These are phyloP conservation scores for Laterallus jamaicensis DNA, from an alignment of 2,113 vertebrate genomes.

Conservation along the genomic window DNA sequence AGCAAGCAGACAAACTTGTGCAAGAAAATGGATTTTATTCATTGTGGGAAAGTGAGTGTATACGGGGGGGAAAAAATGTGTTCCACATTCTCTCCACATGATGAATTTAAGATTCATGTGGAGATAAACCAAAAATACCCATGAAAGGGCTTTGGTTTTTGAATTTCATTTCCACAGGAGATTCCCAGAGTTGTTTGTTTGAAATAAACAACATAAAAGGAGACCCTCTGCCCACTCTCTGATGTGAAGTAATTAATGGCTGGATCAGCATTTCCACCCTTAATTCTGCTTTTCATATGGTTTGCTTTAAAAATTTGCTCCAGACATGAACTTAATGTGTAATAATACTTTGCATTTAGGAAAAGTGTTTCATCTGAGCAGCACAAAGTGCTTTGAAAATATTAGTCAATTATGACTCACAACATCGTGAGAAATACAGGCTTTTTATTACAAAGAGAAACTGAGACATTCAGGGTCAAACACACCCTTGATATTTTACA, in stretches of 20 bases:
- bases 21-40: conserved; percentile 46
- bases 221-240: conserved; percentile 18
- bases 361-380: conserved; percentile 40
- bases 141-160: conserved; percentile 49
- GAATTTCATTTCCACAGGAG: conserved; percentile 47
- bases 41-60: conserved; percentile 49
- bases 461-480: background rate
- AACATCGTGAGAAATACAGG: background rate
- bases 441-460: background rate
- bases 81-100: conserved; percentile 54
- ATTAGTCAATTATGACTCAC: background rate
- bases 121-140: conserved; percentile 60
- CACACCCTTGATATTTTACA: background rate
- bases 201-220: conserved; percentile 51
- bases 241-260: conserved; percentile 13
- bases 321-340: conserved; percentile 25
- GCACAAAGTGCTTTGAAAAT: conserved; percentile 15
- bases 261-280: conserved; percentile 36
- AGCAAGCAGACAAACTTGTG: conserved; percentile 29
- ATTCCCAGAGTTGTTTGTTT: conserved; percentile 53
- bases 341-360: conserved; percentile 6
- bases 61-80: background rate
- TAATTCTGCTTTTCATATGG: conserved; percentile 50
- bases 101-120: conserved; percentile 52
- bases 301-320: conserved; percentile 56